Conservation (phyloP, 1,140 invertebrate species). For the Drosophila jambulina region DNA sequence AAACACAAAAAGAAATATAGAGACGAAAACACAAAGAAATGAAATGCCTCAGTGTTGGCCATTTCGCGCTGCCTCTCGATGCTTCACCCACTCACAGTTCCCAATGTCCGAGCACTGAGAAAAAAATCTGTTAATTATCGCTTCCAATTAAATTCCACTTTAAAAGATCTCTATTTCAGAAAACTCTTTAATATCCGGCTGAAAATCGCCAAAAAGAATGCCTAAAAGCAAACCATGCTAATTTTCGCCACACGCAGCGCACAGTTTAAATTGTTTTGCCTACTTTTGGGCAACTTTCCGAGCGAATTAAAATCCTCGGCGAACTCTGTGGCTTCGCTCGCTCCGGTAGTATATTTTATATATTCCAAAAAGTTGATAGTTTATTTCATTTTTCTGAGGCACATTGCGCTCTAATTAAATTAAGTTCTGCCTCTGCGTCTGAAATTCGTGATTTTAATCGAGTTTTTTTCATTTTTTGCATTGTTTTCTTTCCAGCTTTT, state of each 20-base stretch:
- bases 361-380: slow-evolving; percentile 8
- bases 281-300: slow-evolving; percentile 1
- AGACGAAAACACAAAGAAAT: background rate
- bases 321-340: background rate
- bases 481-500: background rate
- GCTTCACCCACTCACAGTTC: background rate
- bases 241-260: background rate
- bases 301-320: background rate
- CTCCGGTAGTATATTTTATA: background rate
- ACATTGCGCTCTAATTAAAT: slow-evolving; percentile 21
- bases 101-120: background rate
- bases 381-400: slow-evolving; percentile 1
- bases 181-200: background rate
- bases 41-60: background rate
- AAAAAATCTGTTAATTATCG: background rate
- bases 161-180: background rate
- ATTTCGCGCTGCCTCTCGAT: background rate
- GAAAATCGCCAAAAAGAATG: background rate
- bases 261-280: slow-evolving; percentile 1
- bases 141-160: background rate
- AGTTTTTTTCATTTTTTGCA: slow-evolving; percentile 2
- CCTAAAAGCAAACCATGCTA: too few species aligned
- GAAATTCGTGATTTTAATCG: slow-evolving; percentile 26
- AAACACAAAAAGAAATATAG: slow-evolving; percentile 26
- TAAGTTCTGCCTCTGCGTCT: slow-evolving; percentile 7